Base-by-base conservation (phyloP, 2,797 vertebrate genomes). In the Micrastur ruficollis region DNA sequence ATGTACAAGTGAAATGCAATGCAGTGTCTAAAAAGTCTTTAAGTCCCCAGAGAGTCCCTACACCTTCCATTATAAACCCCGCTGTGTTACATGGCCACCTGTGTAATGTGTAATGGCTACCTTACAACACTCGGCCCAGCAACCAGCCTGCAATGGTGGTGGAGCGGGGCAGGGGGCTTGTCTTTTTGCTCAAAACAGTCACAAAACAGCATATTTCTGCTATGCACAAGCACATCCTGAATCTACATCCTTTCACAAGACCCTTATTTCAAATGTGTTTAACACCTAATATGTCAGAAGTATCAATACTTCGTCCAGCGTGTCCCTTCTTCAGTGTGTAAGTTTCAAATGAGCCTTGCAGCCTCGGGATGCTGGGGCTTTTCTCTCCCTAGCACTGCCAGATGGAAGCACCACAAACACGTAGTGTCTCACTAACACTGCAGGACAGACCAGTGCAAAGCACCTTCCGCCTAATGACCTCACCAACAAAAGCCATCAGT, bases 31-130 rank as follows among this genome's bases (percentile, higher is more conserved):
- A 93, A 94, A 55, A 74, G 72, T 55, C 68, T 85, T 81, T 49
- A 89, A 36, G 56, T n/a, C 12, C 25, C n/a, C 26, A 34, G 58
- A 50, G 53, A 93, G 63, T 25, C 58, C 70, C 42, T 26, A 27
- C 67, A 32, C 56, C 68, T 76, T 47, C 55, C 78, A 31, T 10
- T 38, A 40, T 26, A 74, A 86, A 81, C 6, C 59, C 80, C 4
- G 1, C 11, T 11, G 52, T 1, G 1, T 52, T 71, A 61, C 0
- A 0, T 25, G 62, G 63, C 40, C 68, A 62, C 81, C 67, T 58
- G 74, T 8, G n/a, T 3, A 27, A 62, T 0, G 6, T 19, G 32
- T 17, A 53, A 44, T 7, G 47, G 62, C 74, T 31, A 68, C 62
- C 36, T 66, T 13, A 18, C 44, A 40, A 36, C 53, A 26, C 61